Base-by-base conservation (phyloP, 2,888 invertebrate genomes). In the Rhagophthalmus giganteus region DNA sequence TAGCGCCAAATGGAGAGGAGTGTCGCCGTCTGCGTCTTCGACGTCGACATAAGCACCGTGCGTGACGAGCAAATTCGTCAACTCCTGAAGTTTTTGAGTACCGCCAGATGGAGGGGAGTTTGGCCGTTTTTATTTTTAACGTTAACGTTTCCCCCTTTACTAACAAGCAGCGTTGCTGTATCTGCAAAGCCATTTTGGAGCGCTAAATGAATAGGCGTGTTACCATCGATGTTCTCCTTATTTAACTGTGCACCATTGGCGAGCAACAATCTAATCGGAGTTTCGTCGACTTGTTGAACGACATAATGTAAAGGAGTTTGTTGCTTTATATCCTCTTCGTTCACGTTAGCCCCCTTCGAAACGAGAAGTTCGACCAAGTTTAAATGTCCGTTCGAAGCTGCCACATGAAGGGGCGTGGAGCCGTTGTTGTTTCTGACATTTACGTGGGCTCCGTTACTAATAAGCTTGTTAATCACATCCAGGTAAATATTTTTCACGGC, bases 161-260 rank as follows among this genome's bases (percentile, higher is more conserved):
- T n/a, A n/a, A n/a, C n/a, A n/a, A n/a, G n/a, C n/a, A n/a, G n/a
- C n/a, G n/a, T n/a, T n/a, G n/a, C n/a, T n/a, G n/a, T n/a, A n/a
- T n/a, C n/a, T n/a, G n/a, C n/a, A n/a, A n/a, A n/a, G n/a, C 28
- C 39, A 4, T 13, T 13, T 5, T 1, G 8, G 7, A 39, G 28
- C 7, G 8, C 39, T 2, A 24, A n/a, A 11, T 40, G 40, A 2
- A 40, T 20, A 8, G 40, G 31, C n/a, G 40, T 31, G 9, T 40
- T 16, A 7, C 24, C 24, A 12, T 31, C 13, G 2, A n/a, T 9
- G n/a, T 40, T 31, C 6, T 16, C 16, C 12, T 11, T 11, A 10
- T 8, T 10, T 4, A 31, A 2, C 7, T 24, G n/a, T n/a, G 30
- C 14, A 9, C 11, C n/a, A 1, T 31, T 15, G 3, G 15, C 8